phyloP scores from a whole-genome alignment of 2,888 invertebrate genomes.

The Acholoe squamosa region DNA sequence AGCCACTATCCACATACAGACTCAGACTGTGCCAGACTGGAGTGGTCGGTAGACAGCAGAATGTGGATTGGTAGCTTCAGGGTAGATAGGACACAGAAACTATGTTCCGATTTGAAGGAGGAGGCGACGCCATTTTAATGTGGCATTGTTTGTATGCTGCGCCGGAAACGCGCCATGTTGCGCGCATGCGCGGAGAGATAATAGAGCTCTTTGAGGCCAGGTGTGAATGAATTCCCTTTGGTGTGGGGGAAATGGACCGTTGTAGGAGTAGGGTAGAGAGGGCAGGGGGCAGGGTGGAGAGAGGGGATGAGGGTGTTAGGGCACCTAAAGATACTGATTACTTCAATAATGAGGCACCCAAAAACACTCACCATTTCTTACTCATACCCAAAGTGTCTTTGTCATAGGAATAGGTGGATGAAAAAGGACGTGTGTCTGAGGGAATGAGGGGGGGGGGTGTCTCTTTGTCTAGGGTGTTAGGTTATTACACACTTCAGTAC shows the following conservation, averaged over 20 bases:
- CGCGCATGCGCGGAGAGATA: background rate
- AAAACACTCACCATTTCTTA: constrained; percentile 6
- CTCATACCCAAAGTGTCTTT: background rate
- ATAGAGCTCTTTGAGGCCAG: background rate
- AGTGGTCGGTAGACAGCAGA: too few species aligned
- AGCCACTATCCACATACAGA: background rate
- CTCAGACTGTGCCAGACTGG: too few species aligned
- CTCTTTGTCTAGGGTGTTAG: background rate
- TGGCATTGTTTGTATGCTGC: background rate
- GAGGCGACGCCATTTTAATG: background rate
- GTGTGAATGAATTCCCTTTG: constrained; percentile 4
- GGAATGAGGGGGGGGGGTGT: too few species aligned
- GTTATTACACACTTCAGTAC: background rate
- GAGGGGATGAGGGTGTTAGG: background rate
- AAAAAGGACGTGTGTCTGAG: too few species aligned
- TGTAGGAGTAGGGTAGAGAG: background rate
- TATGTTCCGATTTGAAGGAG: too few species aligned
- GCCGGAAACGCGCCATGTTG: constrained; percentile 15
- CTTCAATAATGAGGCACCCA: background rate
- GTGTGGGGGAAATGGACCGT: background rate
- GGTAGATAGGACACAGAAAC: too few species aligned
- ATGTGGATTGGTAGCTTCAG: too few species aligned
- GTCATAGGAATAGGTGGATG: background rate
- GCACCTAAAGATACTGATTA: background rate
- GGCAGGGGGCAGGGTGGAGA: background rate